Conservation (phyloP, 1,140 invertebrate genomes). For the Dinothrombium tinctorium region DNA sequence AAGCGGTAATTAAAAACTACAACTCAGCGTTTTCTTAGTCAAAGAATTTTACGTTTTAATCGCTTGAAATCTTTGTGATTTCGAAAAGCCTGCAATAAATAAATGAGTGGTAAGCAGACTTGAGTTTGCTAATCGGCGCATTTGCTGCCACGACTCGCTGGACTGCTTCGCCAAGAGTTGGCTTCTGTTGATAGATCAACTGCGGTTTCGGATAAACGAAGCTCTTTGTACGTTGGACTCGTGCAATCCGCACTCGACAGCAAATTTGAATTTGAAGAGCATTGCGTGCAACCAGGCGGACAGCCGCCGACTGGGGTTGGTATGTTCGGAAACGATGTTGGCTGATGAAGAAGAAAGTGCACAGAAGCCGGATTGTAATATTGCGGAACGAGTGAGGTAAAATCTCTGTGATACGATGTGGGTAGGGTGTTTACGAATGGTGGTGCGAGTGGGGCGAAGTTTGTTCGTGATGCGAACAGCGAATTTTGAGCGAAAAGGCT, state of each 20-base stretch:
- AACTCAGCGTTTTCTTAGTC: no score
- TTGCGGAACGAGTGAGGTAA: not conserved
- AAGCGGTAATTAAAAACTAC: no score
- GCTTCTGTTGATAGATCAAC: constrained; percentile 5
- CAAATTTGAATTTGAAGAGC: not conserved
- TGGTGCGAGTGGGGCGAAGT: not conserved
- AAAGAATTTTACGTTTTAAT: no score
- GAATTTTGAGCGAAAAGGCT: not conserved
- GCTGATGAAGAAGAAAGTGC: constrained; percentile 3
- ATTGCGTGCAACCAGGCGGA: constrained; percentile 3
- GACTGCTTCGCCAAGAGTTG: constrained; percentile 3
- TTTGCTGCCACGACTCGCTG: not conserved
- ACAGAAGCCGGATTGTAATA: not conserved
- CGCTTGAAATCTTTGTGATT: no score
- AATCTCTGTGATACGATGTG: not conserved
- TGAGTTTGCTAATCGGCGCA: constrained; percentile 3
- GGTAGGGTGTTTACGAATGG: not conserved
- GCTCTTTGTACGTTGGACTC: not conserved
- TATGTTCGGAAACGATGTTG: not conserved
- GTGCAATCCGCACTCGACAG: not conserved
- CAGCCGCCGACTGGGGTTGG: not conserved
- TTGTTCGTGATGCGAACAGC: not conserved
- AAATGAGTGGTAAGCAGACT: no score
- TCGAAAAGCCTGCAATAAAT: no score
- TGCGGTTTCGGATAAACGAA: not conserved